These are phyloP conservation scores for Dryobotodes eremita DNA, from an alignment of 2,888 invertebrate genomes.

Conservation along the genomic window DNA sequence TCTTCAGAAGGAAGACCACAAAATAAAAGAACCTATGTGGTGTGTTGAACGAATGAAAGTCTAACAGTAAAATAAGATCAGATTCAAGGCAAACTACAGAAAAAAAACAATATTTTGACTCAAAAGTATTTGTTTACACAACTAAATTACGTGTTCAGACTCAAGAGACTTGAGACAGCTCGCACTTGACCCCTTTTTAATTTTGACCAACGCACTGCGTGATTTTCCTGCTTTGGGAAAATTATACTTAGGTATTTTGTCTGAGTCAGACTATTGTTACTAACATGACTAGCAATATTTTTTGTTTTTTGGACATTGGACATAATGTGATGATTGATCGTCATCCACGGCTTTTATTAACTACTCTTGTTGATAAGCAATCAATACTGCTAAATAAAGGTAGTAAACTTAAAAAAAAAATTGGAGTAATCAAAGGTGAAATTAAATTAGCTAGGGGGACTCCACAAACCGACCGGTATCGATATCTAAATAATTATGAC, in stretches of 20 bases:
- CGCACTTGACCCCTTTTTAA: slow-evolving; percentile 59
- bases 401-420: background rate
- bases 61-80: slow-evolving; percentile 12
- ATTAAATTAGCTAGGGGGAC: background rate
- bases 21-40: background rate
- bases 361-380: background rate
- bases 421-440: background rate
- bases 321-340: background rate
- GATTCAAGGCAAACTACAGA: slow-evolving; percentile 55
- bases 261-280: background rate
- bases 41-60: background rate
- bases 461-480: background rate
- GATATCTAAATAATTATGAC: background rate
- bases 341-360: background rate
- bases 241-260: background rate
- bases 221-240: slow-evolving; percentile 27
- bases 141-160: slow-evolving; percentile 26
- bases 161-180: slow-evolving; percentile 15
- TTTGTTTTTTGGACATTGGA: background rate
- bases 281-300: background rate
- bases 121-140: slow-evolving; percentile 52
- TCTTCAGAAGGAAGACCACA: background rate
- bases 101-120: slow-evolving; percentile 44
- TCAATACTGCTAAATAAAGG: background rate
- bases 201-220: background rate